Percentiles rank a stretch among this genome's conserved stretches.
Evolutionary conservation across 1,140 invertebrate species (phyloP).

Genomic region (Pseudomyrmex flavicornis): DNA sequence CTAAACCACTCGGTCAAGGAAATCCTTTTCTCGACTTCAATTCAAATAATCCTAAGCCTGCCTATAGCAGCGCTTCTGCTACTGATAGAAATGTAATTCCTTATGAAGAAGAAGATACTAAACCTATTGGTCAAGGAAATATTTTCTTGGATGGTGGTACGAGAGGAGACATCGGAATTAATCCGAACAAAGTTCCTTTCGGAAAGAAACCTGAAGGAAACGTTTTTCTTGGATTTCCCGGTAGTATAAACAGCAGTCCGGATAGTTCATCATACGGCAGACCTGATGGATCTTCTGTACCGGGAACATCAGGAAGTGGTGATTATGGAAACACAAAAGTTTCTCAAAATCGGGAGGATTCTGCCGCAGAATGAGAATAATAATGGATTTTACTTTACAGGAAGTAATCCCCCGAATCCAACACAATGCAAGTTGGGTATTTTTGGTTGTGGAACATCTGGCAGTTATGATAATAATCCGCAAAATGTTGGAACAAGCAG

Average conservation of each 20-base stretch:
- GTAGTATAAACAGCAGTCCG: neutral
- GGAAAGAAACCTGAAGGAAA: constrained; percentile 11
- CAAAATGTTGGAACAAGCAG: constrained; percentile 10
- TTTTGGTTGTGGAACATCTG: constrained; percentile 9
- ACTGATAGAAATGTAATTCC: constrained; percentile 6
- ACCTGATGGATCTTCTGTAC: neutral
- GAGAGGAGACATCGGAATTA: neutral
- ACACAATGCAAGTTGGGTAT: constrained; percentile 1
- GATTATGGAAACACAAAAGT: neutral
- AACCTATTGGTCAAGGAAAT: constrained; percentile 36
- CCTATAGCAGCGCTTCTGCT: neutral
- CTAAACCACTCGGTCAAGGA: constrained; percentile 55
- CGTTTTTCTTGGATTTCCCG: neutral
- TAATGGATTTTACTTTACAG: neutral
- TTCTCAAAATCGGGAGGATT: neutral
- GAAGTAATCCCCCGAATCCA: neutral
- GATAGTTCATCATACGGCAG: neutral
- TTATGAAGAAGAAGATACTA: neutral
- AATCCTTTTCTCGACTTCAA: constrained; percentile 52
- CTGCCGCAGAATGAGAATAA: neutral
- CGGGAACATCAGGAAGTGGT: neutral
- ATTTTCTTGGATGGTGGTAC: constrained; percentile 25
- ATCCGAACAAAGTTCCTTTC: neutral
- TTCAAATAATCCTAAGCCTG: neutral
- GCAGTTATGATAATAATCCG: neutral